Conservation (phyloP, 2,797 vertebrate species). For the Sphaeramia orbicularis region DNA sequence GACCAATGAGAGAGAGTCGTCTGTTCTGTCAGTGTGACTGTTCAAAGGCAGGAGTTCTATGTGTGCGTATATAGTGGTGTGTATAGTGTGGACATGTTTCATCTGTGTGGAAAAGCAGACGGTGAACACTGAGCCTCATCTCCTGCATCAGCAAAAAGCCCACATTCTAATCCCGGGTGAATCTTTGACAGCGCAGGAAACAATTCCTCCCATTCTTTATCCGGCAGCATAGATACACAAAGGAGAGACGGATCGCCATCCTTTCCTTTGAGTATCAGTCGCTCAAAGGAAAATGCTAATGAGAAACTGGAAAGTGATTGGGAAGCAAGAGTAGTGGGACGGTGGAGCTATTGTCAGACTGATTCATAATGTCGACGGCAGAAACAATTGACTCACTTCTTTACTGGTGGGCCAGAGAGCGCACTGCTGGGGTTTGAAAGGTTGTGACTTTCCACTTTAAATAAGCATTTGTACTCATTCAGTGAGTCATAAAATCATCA, state of each 20-base stretch:
- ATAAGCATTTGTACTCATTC: no score
- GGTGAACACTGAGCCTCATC: constrained; percentile 20
- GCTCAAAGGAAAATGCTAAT: constrained; percentile 64
- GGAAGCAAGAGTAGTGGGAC: constrained; percentile 13
- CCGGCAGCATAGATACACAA: constrained; percentile 31
- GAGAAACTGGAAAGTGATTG: constrained; percentile 36
- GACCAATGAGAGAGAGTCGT: not conserved
- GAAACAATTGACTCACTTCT: constrained; percentile 54
- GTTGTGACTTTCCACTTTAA: not conserved
- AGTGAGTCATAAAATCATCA: not conserved
- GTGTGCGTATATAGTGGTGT: not conserved
- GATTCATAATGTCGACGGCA: constrained; percentile 38
- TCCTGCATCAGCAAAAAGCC: constrained; percentile 30
- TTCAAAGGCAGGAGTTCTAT: not conserved
- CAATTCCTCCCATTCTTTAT: constrained; percentile 48
- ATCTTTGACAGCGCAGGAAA: constrained; percentile 52
- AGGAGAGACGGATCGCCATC: constrained; percentile 47
- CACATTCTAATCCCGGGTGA: constrained; percentile 30
- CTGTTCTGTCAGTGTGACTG: not conserved
- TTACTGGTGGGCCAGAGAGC: constrained; percentile 14
- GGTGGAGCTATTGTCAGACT: constrained; percentile 47
- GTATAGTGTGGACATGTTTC: not conserved
- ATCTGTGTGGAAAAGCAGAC: constrained; percentile 7
- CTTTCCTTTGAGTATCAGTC: constrained; percentile 44
- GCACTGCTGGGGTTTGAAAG: constrained; percentile 9